These are phyloP conservation scores for Graptemys geographica DNA, from an alignment of 2,797 vertebrate genomes.

Conservation along the genomic window DNA sequence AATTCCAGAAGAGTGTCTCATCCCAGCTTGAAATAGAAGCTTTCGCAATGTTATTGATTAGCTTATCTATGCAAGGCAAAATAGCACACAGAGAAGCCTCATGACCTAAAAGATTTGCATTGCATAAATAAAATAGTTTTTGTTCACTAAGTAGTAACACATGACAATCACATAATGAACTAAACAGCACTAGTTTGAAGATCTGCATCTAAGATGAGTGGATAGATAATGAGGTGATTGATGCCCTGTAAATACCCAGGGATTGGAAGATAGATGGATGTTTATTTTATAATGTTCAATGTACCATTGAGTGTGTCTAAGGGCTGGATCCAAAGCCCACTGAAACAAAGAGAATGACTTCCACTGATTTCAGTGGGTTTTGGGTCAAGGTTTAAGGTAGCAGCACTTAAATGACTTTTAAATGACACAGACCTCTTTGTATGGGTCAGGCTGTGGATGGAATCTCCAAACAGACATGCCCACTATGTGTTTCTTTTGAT, in stretches of 20 bases:
- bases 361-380: neutral
- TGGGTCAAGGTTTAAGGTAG: neutral
- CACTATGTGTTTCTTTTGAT: rapidly evolving
- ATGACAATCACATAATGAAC: neutral
- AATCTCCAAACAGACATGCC: neutral
- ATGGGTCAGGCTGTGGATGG: neutral
- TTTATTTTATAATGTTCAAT: neutral
- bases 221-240: rapidly evolving
- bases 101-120: neutral
- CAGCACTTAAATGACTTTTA: neutral
- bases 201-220: neutral
- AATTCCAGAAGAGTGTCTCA: neutral
- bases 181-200: neutral
- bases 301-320: neutral
- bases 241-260: neutral
- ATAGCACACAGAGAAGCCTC: rapidly evolving
- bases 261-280: neutral
- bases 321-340: neutral
- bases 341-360: neutral
- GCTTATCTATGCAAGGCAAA: neutral
- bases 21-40: neutral
- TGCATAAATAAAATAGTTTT: neutral
- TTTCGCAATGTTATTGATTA: neutral
- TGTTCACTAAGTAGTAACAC: neutral
- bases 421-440: rapidly evolving